A percentile compares a stretch with the other conserved stretches of the same genome.
phyloP scores from a whole-genome alignment of 2,113 vertebrate species.

The Polypterus senegalus region DNA sequence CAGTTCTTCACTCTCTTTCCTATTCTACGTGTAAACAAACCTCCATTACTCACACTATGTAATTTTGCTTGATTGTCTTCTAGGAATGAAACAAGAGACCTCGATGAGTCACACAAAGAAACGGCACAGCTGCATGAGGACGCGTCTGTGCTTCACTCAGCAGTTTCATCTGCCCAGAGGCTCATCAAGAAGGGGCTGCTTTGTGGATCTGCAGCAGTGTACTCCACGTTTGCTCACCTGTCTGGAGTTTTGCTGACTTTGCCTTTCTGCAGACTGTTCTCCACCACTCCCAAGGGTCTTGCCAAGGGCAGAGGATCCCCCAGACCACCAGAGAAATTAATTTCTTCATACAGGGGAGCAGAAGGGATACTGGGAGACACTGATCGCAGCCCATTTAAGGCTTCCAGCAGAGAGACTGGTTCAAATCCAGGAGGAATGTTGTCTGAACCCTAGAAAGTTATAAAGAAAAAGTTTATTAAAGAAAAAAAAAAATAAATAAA shows the following conservation, averaged over 20 bases:
- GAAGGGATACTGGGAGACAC: conserved; percentile 71
- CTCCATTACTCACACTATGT: too few species aligned
- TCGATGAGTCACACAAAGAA: too few species aligned
- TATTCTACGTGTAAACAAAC: too few species aligned
- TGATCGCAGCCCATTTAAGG: conserved; percentile 76
- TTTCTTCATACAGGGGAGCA: conserved; percentile 84
- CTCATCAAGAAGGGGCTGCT: not conserved
- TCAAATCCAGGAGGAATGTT: conserved; percentile 88
- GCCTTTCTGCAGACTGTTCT: conserved; percentile 64
- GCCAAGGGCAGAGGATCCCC: conserved; percentile 52
- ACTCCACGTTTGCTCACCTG: conserved; percentile 52
- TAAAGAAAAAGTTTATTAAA: not conserved
- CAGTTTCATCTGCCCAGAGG: too few species aligned
- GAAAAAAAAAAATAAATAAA: too few species aligned
- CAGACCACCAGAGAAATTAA: conserved; percentile 68
- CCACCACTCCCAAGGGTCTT: conserved; percentile 55
- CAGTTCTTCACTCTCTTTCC: too few species aligned
- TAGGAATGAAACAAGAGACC: too few species aligned
- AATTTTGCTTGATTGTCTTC: too few species aligned
- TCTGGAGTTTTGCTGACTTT: conserved; percentile 87
- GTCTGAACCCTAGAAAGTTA: conserved; percentile 60
- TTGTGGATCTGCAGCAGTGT: not conserved
- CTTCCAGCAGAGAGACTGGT: conserved; percentile 89
- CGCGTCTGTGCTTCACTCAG: too few species aligned
- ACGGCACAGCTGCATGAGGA: too few species aligned